Percentiles rank a stretch among this genome's conserved stretches.
Conservation (phyloP, 2,113 vertebrate species). For the Psittacus erithacus region DNA sequence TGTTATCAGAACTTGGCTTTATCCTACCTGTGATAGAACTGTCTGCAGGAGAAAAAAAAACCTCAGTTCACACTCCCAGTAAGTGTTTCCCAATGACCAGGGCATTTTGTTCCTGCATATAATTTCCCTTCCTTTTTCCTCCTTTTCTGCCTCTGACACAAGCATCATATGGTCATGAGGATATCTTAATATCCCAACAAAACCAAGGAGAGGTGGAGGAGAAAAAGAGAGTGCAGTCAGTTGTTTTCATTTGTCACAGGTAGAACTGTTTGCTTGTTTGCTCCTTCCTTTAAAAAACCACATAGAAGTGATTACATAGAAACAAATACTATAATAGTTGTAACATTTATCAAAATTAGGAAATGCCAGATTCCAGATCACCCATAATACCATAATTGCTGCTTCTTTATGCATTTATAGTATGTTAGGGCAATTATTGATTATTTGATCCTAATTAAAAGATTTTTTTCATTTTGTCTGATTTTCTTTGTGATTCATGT, state of each 20-base stretch:
- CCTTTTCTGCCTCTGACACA: not conserved
- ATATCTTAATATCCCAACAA: not conserved
- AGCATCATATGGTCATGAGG: not conserved
- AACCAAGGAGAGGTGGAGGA: not conserved
- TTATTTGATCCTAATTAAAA: no score
- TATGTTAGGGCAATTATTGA: not conserved
- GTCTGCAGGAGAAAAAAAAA: not conserved
- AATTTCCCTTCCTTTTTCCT: not conserved
- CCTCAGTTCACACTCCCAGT: not conserved
- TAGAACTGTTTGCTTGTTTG: not conserved
- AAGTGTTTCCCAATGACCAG: not conserved
- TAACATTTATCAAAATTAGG: not conserved
- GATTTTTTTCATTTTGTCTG: not conserved
- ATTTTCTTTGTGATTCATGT: not conserved
- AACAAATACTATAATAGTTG: not conserved
- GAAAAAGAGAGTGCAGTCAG: not conserved
- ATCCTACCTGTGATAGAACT: not conserved
- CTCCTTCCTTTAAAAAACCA: not conserved
- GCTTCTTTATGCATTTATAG: not conserved
- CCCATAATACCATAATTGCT: not conserved
- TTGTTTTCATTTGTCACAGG: not conserved
- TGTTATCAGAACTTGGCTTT: rapidly evolving
- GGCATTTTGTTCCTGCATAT: not conserved
- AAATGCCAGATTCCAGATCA: not conserved
- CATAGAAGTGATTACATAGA: not conserved